phyloP scores from a whole-genome alignment of 2,797 vertebrate species.

The Hozukius guyotensis region DNA sequence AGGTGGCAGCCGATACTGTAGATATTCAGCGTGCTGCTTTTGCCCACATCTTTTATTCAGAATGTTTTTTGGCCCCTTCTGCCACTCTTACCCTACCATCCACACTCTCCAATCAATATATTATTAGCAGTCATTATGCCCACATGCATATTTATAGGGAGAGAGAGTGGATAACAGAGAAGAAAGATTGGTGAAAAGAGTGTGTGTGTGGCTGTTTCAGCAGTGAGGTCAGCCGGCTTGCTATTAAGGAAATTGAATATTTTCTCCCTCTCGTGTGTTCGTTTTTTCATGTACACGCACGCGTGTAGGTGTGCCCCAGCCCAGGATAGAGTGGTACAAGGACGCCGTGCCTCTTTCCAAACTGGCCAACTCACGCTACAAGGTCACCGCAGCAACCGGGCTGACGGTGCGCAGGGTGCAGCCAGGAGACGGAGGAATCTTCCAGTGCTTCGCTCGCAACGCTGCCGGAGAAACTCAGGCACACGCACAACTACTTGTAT shows the following conservation, averaged over 20 bases:
- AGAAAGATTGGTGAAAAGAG: slow-evolving; percentile 24
- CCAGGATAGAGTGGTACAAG: slow-evolving; percentile 92
- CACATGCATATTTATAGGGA: slow-evolving; percentile 74
- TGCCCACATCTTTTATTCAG: slow-evolving; percentile 71
- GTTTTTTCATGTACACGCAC: background rate
- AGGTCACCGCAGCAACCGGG: slow-evolving; percentile 80
- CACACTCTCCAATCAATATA: slow-evolving; percentile 75
- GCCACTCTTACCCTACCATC: slow-evolving; percentile 62
- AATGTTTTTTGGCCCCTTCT: slow-evolving; percentile 65
- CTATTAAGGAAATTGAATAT: slow-evolving; percentile 23
- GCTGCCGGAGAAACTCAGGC: slow-evolving; percentile 88
- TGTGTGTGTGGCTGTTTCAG: slow-evolving; percentile 32
- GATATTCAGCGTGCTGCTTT: slow-evolving; percentile 23
- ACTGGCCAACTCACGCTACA: slow-evolving; percentile 89
- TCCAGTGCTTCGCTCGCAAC: slow-evolving; percentile 93
- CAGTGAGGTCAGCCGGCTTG: slow-evolving; percentile 38
- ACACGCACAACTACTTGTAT: slow-evolving; percentile 89
- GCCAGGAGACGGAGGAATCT: slow-evolving; percentile 91
- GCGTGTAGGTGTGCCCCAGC: slow-evolving; percentile 86
- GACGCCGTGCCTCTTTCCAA: slow-evolving; percentile 86
- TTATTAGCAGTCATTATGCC: slow-evolving; percentile 76
- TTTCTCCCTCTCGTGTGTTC: background rate
- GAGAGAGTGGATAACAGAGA: slow-evolving; percentile 35
- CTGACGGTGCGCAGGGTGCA: slow-evolving; percentile 87
- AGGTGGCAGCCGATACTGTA: slow-evolving; percentile 47